Base-by-base conservation (phyloP, 2,113 vertebrate genomes). In the Heloderma charlesbogerti region DNA sequence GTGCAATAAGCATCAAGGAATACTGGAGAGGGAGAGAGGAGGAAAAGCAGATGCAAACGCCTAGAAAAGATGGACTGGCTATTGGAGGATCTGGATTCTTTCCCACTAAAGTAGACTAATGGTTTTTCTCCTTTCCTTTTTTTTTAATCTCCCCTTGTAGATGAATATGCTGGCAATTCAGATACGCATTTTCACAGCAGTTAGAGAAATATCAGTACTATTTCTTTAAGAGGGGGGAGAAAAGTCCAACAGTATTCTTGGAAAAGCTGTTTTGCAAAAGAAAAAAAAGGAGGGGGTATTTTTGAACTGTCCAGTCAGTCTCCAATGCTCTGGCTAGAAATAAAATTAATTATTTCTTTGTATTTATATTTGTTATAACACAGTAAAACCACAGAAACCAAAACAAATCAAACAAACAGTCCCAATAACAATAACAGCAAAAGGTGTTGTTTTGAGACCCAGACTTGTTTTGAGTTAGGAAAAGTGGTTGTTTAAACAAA, bases 41-140 rank as follows among this genome's bases (percentile, higher is more conserved):
- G 87, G 91, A 84, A 89, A 94, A 95, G 94, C 95, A 95, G 95
- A 93, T 92, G 92, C 91, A 89, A 95, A 69, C 83, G 92, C 88
- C 82, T 93, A 83, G 81, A 97, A 97, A 98, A 97, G 51, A n/a
- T 94, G 97, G 96, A 63, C 88, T 95, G 97, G 96, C 93, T 12
- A 3, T 8, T 0, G 1, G 7, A 84, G 92, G 91, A 94, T 71
- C 67, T 29, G 94, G 93, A 93, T 78, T 92, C 88, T 48, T 80
- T 79, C 86, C 45, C 85, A n/a, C 1, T 54, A 86, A 63, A 57
- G 84, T 13, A 86, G 87, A 71, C 92, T 72, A 77, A 31, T 13
- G 45, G 88, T 89, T 37, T 16, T 8, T 3, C 4, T 20, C 27
- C 6, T 29, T 16, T 27, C 43, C 12, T 51, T 29, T 1, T 27